Evolutionary conservation across 2,888 invertebrate species (phyloP).

Genomic region (Oeneis ivallda): DNA sequence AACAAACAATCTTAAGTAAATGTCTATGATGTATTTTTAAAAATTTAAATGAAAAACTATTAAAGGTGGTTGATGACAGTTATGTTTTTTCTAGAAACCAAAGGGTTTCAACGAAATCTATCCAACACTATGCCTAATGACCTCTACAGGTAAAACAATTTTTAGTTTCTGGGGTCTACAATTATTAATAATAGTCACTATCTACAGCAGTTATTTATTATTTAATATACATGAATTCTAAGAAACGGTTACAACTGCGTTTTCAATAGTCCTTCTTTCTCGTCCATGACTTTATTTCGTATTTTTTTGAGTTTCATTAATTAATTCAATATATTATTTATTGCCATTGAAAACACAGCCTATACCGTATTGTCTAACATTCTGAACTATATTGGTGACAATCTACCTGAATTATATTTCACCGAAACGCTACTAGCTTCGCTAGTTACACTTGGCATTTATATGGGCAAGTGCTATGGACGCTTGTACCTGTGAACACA

Average conservation of each 20-base stretch:
- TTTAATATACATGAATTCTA: conserved; percentile 8
- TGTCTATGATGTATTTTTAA: neutral
- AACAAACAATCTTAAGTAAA: neutral
- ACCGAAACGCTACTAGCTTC: no score
- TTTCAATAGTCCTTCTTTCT: no score
- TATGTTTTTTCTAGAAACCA: conserved; percentile 1
- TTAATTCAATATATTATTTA: no score
- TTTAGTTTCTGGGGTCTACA: conserved; percentile 25
- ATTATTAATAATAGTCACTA: conserved; percentile 31
- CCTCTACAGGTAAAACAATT: conserved; percentile 33
- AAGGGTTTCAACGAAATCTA: conserved; percentile 6
- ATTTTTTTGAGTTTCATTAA: no score
- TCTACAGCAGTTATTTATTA: conserved; percentile 27
- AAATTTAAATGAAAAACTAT: neutral
- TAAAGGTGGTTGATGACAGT: neutral
- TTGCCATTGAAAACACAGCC: conserved; percentile 4
- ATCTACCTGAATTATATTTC: conserved; percentile 26
- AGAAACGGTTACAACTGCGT: neutral
- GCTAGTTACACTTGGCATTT: no score
- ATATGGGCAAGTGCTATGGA: no score
- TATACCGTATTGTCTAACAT: conserved; percentile 12
- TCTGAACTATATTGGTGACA: conserved; percentile 24
- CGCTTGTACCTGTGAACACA: no score
- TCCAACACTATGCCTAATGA: conserved; percentile 26
- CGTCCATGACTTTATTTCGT: no score